Evolutionary conservation across 1,140 invertebrate species (phyloP).

Genomic region (Conus betulinus): DNA sequence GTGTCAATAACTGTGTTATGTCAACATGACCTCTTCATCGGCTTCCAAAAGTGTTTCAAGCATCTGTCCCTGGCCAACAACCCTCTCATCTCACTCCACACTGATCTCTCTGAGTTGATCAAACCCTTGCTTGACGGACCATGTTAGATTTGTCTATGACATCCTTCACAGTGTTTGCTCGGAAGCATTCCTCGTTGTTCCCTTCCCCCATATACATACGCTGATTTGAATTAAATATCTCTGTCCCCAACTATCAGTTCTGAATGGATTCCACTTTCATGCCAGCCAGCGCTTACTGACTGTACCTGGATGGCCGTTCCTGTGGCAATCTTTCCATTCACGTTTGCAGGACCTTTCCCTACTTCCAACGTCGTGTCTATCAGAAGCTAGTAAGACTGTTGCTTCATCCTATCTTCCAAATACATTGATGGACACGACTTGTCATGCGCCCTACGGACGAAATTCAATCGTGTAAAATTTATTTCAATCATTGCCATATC

Average conservation of each 20-base stretch:
- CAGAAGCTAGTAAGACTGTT: conserved; percentile 46
- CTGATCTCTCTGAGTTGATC: not conserved
- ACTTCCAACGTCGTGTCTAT: conserved; percentile 36
- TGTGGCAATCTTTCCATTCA: conserved; percentile 28
- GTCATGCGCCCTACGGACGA: conserved; percentile 23
- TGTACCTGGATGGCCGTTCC: conserved; percentile 33
- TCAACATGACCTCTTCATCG: too few species aligned
- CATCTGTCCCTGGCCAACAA: not conserved
- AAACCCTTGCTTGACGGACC: not conserved
- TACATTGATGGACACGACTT: not conserved
- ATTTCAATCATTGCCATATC: conserved; percentile 35
- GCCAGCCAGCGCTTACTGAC: not conserved
- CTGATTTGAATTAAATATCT: conserved; percentile 12
- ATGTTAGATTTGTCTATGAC: not conserved
- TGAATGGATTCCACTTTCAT: conserved; percentile 17
- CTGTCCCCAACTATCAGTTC: not conserved
- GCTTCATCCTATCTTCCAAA: conserved; percentile 29
- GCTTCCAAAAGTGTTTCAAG: too few species aligned
- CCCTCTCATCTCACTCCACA: not conserved
- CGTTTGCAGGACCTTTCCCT: conserved; percentile 37
- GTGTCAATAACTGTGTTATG: not conserved
- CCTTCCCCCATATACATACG: not conserved
- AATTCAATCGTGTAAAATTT: conserved; percentile 54
- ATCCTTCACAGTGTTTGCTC: not conserved
- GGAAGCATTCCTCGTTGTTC: not conserved